Conservation (phyloP, 2,113 vertebrate species). For the Amazona guildingii region DNA sequence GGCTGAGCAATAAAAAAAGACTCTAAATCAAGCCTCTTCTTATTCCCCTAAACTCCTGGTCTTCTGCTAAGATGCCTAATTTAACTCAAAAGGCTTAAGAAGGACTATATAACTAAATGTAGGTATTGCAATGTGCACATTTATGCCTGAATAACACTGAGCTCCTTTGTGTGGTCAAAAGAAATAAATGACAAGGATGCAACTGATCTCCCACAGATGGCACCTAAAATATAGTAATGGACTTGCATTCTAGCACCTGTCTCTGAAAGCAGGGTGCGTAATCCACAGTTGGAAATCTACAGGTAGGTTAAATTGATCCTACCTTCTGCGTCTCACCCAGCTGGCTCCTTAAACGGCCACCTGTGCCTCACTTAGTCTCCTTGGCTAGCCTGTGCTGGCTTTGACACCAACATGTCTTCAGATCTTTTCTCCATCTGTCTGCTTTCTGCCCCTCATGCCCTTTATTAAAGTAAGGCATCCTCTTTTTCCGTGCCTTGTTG, state of each 20-base stretch:
- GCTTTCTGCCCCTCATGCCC: neutral
- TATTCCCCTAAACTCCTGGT: neutral
- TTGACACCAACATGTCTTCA: neutral
- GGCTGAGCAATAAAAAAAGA: neutral
- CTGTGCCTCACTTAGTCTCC: neutral
- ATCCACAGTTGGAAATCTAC: neutral
- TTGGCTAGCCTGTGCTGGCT: neutral
- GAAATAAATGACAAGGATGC: neutral
- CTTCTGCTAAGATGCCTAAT: neutral
- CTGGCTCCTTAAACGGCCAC: neutral
- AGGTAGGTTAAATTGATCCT: neutral
- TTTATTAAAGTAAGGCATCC: neutral
- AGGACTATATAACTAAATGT: neutral
- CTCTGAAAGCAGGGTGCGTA: neutral
- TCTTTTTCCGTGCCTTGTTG: neutral
- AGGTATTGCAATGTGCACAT: neutral
- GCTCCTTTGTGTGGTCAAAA: neutral
- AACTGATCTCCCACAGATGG: neutral
- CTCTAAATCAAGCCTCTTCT: neutral
- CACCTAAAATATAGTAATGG: neutral
- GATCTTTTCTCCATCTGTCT: neutral
- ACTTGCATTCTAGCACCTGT: neutral
- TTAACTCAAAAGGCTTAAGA: neutral
- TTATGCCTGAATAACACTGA: neutral
- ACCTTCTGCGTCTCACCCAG: neutral